Conservation (phyloP, 2,113 vertebrate genomes). For the Phaetusa simplex region DNA sequence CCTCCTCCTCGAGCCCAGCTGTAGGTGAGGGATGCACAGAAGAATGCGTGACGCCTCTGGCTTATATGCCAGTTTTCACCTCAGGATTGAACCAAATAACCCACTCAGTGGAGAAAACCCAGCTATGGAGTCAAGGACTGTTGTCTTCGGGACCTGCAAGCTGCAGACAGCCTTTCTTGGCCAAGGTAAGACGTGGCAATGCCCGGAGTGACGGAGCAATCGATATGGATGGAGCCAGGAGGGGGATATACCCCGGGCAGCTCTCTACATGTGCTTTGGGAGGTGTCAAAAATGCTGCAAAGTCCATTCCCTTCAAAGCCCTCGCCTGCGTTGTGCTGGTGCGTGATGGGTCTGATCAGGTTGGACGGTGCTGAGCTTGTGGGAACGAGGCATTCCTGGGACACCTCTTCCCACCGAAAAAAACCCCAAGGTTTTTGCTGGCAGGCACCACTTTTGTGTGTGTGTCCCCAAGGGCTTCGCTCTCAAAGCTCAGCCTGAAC, state of each 20-base stretch:
- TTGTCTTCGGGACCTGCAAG: neutral
- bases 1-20: conserved; percentile 6
- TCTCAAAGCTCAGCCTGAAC: neutral
- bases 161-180: neutral
- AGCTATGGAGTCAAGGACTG: neutral
- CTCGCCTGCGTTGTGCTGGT: neutral
- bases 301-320: neutral
- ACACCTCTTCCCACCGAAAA: neutral
- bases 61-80: neutral
- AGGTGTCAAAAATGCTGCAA: neutral
- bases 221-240: neutral
- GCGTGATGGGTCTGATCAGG: neutral
- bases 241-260: neutral
- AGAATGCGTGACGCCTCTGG: neutral
- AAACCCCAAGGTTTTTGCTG: neutral
- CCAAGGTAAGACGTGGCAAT: neutral
- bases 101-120: neutral
- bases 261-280: neutral
- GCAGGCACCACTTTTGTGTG: neutral
- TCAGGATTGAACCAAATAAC: neutral
- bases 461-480: neutral
- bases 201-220: neutral
- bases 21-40: conserved; percentile 52
- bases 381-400: neutral
- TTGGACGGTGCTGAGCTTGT: neutral